phyloP scores from a whole-genome alignment of 2,113 vertebrate genomes.

The Alethe castanea region DNA sequence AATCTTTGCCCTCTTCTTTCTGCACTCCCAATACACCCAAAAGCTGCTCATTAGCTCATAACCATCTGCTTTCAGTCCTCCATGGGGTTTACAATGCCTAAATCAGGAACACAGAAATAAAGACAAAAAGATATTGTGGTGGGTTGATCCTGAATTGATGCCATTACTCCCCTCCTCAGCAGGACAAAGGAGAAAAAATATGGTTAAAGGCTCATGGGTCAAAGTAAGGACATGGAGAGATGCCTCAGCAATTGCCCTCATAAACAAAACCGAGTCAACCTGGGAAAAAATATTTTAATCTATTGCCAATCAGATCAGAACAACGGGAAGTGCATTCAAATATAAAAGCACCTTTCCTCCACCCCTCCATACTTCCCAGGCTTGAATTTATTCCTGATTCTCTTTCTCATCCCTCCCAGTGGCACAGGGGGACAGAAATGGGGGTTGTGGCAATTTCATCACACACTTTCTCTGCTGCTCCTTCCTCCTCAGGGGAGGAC shows the following conservation, averaged over 20 bases:
- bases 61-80: neutral
- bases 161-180: neutral
- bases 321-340: neutral
- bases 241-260: neutral
- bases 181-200: neutral
- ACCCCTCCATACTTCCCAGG: neutral
- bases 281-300: neutral
- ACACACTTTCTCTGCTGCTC: neutral
- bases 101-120: neutral
- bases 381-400: neutral
- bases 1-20: neutral
- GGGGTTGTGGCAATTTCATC: neutral
- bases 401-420: neutral
- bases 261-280: neutral
- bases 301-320: neutral
- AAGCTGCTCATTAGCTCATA: neutral
- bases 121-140: neutral
- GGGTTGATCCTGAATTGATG: neutral
- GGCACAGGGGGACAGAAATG: neutral
- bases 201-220: neutral
- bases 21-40: neutral
- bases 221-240: neutral
- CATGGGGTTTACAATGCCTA: neutral
- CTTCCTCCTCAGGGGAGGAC: neutral
- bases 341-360: neutral